A percentile compares a stretch with the other conserved stretches of the same genome.
phyloP scores from a whole-genome alignment of 2,888 invertebrate genomes.

The Nomada ferruginata region DNA sequence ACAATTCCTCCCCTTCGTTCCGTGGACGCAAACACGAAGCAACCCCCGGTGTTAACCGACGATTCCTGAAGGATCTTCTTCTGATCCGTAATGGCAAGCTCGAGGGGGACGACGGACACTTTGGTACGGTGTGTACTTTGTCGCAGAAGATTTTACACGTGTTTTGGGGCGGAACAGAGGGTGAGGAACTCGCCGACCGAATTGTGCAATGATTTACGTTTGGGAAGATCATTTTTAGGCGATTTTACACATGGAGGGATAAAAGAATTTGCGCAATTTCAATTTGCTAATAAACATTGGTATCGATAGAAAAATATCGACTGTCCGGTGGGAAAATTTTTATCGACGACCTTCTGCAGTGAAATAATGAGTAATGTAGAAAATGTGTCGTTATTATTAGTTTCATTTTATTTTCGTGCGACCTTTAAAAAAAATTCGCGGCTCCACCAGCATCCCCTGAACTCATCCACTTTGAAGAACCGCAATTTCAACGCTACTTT shows the following conservation, averaged over 20 bases:
- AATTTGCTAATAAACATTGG: too few relatives aligned
- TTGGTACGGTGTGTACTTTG: too few relatives aligned
- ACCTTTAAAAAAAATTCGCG: too few relatives aligned
- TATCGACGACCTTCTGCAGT: too few relatives aligned
- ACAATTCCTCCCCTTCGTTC: constrained; percentile 68
- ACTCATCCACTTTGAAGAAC: not conserved
- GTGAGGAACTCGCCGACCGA: not conserved
- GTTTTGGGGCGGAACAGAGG: constrained; percentile 6
- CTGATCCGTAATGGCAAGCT: constrained; percentile 50
- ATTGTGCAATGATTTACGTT: not conserved
- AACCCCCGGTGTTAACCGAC: constrained; percentile 57
- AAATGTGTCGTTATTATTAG: too few relatives aligned
- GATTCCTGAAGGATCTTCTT: constrained; percentile 46
- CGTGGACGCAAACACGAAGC: constrained; percentile 74
- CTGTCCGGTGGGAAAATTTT: too few relatives aligned
- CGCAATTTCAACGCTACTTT: not conserved
- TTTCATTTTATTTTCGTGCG: too few relatives aligned
- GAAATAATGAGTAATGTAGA: too few relatives aligned
- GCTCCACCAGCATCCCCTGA: too few relatives aligned
- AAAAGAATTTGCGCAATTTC: too few relatives aligned
- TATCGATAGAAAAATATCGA: too few relatives aligned
- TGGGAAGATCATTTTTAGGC: too few relatives aligned
- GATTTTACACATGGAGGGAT: not conserved
- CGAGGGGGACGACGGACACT: not conserved
- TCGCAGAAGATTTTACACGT: constrained; percentile 14